These are phyloP conservation scores for Sebastiscus tertius DNA, from an alignment of 2,797 vertebrate genomes.

Conservation along the genomic window DNA sequence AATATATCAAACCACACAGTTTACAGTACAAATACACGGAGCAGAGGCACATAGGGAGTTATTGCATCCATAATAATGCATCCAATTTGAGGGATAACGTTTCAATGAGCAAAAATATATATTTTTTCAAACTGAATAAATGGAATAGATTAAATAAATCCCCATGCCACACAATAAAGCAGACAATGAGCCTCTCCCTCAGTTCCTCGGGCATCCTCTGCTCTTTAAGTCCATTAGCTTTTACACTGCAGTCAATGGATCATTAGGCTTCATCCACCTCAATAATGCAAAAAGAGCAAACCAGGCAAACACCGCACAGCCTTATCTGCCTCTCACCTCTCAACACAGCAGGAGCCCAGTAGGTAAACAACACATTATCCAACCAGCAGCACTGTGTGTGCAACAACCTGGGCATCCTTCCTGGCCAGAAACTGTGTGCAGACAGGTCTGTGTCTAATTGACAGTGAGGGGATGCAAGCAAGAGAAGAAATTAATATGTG, in stretches of 20 bases:
- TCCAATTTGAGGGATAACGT: not conserved
- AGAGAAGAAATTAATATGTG: not conserved
- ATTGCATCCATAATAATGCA: not conserved
- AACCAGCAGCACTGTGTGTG: slow-evolving; percentile 8
- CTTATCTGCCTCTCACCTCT: slow-evolving; percentile 53
- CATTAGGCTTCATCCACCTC: slow-evolving; percentile 72
- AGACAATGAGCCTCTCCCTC: slow-evolving; percentile 14
- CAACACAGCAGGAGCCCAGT: slow-evolving; percentile 56
- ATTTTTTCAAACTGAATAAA: not conserved
- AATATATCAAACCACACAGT: not conserved
- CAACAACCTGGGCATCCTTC: slow-evolving; percentile 7
- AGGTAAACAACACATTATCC: slow-evolving; percentile 56
- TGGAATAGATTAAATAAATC: not conserved
- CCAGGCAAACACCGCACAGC: slow-evolving; percentile 48
- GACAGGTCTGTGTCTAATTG: not conserved
- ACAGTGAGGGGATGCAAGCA: not conserved
- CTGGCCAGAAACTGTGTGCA: not conserved
- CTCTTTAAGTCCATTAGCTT: slow-evolving; percentile 45
- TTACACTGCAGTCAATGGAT: slow-evolving; percentile 54
- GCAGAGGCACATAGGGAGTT: not conserved
- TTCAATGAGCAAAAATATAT: not conserved
- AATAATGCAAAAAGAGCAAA: slow-evolving; percentile 83
- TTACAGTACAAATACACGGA: not conserved
- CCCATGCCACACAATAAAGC: not conserved
- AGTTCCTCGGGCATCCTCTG: slow-evolving; percentile 5